Evolutionary conservation across 2,888 invertebrate genomes (phyloP), one percentile per base, ranked within the genome.

Genomic region (Microctonus aethiopoides): DNA sequence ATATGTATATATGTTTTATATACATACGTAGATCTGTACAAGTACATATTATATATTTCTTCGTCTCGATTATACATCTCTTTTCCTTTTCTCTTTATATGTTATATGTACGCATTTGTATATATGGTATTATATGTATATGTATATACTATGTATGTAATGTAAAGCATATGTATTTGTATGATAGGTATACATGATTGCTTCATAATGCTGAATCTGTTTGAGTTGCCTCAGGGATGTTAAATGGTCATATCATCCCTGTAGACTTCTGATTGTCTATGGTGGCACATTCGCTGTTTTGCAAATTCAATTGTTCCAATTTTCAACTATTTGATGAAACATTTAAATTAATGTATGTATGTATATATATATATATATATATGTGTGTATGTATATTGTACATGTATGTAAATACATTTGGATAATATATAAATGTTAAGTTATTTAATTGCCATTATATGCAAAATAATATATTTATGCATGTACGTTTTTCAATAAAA

Each of bases 201-300:
- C 80, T 79, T 78, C 83, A 81, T 83, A 84, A 84, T 84, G 79
- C 81, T 81, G 83, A 83, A 84, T 84, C 82, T 84, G 81, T 85
- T 85, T 84, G 85, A 84, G 81, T 79, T 80, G 85, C 85, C 86
- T 84, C 80, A 79, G 85, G 85, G 84, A 84, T 83, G 83, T 85
- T 84, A 83, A 85, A 83, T 84, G 80, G 82, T 80, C 82, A 82
- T 82, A 78, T 39, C 81, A 80, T 81, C 68, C 64, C n/a, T n/a
- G n/a, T n/a, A 59, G 57, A 57, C 29, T 34, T 57, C 57, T 34
- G 57, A 57, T 57, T 57, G 57, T 57, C 32, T 57, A 34, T 57
- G 26, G n/a, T 29, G 16, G 13, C 4, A 24, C 26, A 56, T 29
- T 56, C 13, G 1, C 56, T n/a, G 29, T 56, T 26, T 29, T n/a